Conservation (phyloP, 2,888 invertebrate species). For the Ypsolopha sequella region DNA sequence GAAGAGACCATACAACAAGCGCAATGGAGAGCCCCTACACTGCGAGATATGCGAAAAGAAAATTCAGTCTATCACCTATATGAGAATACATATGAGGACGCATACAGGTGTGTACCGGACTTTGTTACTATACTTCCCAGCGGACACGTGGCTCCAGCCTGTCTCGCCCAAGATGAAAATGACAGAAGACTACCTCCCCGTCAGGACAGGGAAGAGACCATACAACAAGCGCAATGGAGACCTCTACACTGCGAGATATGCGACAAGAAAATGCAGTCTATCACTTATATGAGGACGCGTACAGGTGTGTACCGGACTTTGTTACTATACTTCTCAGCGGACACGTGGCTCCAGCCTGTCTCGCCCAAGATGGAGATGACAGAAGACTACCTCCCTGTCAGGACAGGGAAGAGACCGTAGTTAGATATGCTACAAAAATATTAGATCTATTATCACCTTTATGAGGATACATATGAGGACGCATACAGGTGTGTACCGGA, state of each 20-base stretch:
- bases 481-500: slow-evolving; percentile 30
- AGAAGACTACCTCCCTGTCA: too few species aligned
- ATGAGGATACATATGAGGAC: slow-evolving; percentile 50
- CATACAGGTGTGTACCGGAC: slow-evolving; percentile 30
- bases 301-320: slow-evolving; percentile 21
- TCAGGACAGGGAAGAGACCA: not conserved
- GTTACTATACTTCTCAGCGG: too few species aligned
- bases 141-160: slow-evolving; percentile 32
- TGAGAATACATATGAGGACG: slow-evolving; percentile 47
- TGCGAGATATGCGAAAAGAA: slow-evolving; percentile 40
- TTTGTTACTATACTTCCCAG: too few species aligned
- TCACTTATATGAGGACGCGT: slow-evolving; percentile 52
- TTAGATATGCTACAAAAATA: slow-evolving; percentile 34
- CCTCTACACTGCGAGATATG: slow-evolving; percentile 33
- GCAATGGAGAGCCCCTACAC: slow-evolving; percentile 12
- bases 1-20: not conserved
- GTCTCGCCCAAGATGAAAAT: slow-evolving; percentile 5
- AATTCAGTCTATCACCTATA: slow-evolving; percentile 44
- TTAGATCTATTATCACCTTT: slow-evolving; percentile 49
- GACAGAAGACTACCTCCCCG: too few species aligned
- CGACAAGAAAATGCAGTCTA: slow-evolving; percentile 39
- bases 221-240: slow-evolving; percentile 6
- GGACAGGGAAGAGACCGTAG: slow-evolving; percentile 9
- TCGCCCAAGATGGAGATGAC: slow-evolving; percentile 1
- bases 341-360: slow-evolving; percentile 30